Base-by-base conservation (phyloP, 2,888 invertebrate genomes). In the Meiosimyza platycephala region DNA sequence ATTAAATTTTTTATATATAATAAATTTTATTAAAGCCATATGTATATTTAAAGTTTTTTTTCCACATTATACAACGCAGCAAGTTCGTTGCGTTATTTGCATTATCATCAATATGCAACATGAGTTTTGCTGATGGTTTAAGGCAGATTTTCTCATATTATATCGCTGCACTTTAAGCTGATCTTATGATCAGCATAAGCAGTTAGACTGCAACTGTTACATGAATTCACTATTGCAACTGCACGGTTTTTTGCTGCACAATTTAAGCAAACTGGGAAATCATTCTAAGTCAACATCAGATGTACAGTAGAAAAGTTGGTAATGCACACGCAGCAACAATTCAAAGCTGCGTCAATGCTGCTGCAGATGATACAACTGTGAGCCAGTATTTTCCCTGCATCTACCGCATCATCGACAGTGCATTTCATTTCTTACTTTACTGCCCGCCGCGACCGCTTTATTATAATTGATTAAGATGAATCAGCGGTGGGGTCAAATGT, bases 381-480 rank as follows among this genome's bases (percentile, higher is more conserved):
- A 28, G 28, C 28, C 1, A 40, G 40, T 9, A 40, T 40, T 9
- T 7, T 2, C 40, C 9, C 40, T 40, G 40, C 40, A 40, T 9
- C 40, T 1, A 7, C 40, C 40, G 40, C 40, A 40, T 40, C 40
- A 40, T 40, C 40, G 9, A 40, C 9, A n/a, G 47, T 52, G 15
- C 47, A n/a, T 47, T 28, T 48, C 1, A 59, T 11, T 15, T 69
- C 5, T 33, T 28, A 16, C 7, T 12, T 57, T 28, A 22, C 68
- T 33, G 48, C 54, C 62, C 54, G 70, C 62, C 70, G 40, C 40
- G 40, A 40, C 40, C 40, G 70, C 63, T 62, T 70, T 62, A 80
- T 84, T 85, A 84, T 86, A 85, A 85, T 86, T 85, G 86, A 85
- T 85, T 86, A 86, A 85, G 86, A 86, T 85, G 85, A 85, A 85